These are phyloP conservation scores for Oligia latruncula DNA, from an alignment of 2,888 invertebrate species.

Conservation along the genomic window DNA sequence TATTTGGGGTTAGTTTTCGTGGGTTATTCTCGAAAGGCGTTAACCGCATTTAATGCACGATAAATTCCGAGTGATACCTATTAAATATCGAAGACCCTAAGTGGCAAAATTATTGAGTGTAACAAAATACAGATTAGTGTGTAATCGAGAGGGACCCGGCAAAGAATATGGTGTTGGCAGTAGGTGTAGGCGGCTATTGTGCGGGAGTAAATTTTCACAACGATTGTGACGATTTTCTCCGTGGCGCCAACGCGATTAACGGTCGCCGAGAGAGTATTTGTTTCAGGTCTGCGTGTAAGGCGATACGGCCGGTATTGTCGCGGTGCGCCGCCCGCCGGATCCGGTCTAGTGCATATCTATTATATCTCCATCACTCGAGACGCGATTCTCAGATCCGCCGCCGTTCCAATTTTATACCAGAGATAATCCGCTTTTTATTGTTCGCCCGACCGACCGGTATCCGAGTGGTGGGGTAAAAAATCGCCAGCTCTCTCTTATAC, in stretches of 20 bases:
- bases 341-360: constrained; percentile 88
- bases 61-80: constrained; percentile 21
- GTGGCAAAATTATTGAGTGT: constrained; percentile 44
- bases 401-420: constrained; percentile 84
- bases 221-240: constrained; percentile 79
- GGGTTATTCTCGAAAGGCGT: constrained; percentile 14
- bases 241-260: constrained; percentile 87
- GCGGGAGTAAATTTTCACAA: constrained; percentile 79
- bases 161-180: constrained; percentile 52
- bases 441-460: constrained; percentile 69
- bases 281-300: constrained; percentile 86
- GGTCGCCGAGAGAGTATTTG: constrained; percentile 84
- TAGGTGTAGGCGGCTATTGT: constrained; percentile 58
- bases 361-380: constrained; percentile 84
- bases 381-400: constrained; percentile 81
- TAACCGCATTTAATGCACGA: constrained; percentile 14
- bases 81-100: constrained; percentile 36
- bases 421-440: constrained; percentile 84
- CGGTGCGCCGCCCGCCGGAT: constrained; percentile 81
- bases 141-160: constrained; percentile 52
- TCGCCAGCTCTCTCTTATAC: constrained; percentile 69
- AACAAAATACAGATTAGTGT: constrained; percentile 55
- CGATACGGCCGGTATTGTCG: constrained; percentile 86
- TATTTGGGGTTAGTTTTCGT: constrained; percentile 16
- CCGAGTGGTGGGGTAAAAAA: constrained; percentile 66